Conservation (phyloP, 2,888 invertebrate genomes). For the Acheta domesticus region DNA sequence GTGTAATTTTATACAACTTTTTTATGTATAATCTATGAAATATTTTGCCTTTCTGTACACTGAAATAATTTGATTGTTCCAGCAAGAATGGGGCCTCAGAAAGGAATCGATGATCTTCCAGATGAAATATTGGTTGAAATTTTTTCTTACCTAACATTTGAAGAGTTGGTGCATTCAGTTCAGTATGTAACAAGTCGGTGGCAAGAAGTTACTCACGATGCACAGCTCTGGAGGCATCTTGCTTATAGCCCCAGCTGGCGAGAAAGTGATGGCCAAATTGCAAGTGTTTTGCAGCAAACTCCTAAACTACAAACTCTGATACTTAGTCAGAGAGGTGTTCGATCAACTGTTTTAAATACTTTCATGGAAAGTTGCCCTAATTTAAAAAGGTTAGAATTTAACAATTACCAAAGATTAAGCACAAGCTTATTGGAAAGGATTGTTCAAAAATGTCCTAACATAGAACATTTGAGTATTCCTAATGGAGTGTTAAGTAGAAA, state of each 20-base stretch:
- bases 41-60: too few relatives aligned
- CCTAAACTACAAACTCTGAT: constrained; percentile 3
- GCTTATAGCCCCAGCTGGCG: neutral
- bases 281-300: constrained; percentile 10
- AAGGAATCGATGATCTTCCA: constrained; percentile 20
- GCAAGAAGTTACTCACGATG: constrained; percentile 22
- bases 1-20: too few relatives aligned
- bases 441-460: neutral
- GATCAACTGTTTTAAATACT: neutral
- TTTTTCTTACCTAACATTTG: constrained; percentile 19
- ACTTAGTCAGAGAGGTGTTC: neutral
- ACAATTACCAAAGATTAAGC: neutral
- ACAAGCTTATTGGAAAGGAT: neutral
- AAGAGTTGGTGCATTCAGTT: constrained; percentile 3
- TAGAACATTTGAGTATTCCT: constrained; percentile 11
- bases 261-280: constrained; percentile 21
- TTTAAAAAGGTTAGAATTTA: constrained; percentile 21
- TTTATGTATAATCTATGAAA: too few relatives aligned
- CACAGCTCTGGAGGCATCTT: constrained; percentile 12
- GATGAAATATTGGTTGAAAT: constrained; percentile 21
- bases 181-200: constrained; percentile 25
- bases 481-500: neutral
- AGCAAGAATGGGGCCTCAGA: constrained; percentile 19
- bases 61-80: too few relatives aligned
- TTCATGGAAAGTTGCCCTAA: neutral